Evolutionary conservation across 2,888 invertebrate genomes (phyloP), one percentile per base, ranked within the genome.

Genomic region (Chrysotoxum bicinctum): DNA sequence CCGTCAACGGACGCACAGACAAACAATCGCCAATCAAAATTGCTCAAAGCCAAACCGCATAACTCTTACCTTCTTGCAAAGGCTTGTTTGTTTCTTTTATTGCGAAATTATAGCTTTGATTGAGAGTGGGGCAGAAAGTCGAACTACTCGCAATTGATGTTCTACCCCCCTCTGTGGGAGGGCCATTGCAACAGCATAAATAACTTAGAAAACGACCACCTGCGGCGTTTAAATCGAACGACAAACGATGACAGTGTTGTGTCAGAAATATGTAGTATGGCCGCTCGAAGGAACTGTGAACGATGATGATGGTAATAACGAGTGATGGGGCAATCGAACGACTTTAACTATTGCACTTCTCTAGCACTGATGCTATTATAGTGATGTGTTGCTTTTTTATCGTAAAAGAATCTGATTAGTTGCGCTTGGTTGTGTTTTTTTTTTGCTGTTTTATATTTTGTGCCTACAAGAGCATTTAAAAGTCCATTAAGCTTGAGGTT

Each of bases 241-340:
- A 81, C 79, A 79, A 69, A 74, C 73, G 80, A 84, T 80, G 84
- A 84, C 84, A 84, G 70, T 26, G 26, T 75, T 80, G 69, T 75
- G 80, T 72, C 77, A 43, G 26, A 56, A 21, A 21, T 35, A n/a
- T n/a, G n/a, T n/a, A 37, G 26, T 30, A 62, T 70, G 70, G 77
- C 64, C 50, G 58, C 52, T 45, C 45, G 23, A 26, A 10, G 16
- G 48, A 35, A 40, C 54, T 5, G 16, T 19, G 37, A 69, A 37
- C 21, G 52, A n/a, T 40, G 26, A 14, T 48, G 19, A 3, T 48
- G 79, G 56, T 75, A 56, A 68, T 84, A 70, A 60, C 75, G 72
- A 70, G 66, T 70, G 74, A 79, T 83, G 79, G 62, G 74, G 84
- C 75, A 84, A 75, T 80, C 66, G 80, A 80, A 74, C 62, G 76